Base-by-base conservation (phyloP, 1,140 invertebrate species). In the Dendroctonus valens region DNA sequence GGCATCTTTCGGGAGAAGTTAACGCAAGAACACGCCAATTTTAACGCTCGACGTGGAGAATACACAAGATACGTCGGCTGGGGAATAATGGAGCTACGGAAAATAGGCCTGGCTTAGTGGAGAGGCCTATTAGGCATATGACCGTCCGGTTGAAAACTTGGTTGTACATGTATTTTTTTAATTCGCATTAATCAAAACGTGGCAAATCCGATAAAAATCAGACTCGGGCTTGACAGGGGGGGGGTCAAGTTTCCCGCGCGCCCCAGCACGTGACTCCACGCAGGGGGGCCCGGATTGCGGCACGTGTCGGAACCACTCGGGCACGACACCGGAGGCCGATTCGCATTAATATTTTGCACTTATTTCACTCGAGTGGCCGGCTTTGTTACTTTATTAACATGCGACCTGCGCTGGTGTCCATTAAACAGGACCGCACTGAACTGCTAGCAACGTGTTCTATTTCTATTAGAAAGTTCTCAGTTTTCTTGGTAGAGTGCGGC, bases 311-410 rank as follows among this genome's bases (percentile, higher is more conserved):
- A 63, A 41, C 59, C 66, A 63, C 60, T 68, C 66, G 55, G 63
- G 39, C 66, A 53, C 40, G 60, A 68, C 66, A 63, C 59, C 52
- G 54, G 54, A 42, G 62, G 41, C 46, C 62, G 52, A 49, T 57
- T 53, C 41, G 41, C 60, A 63, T 68, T 68, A 67, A 67, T 67
- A 67, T 67, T 61, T 61, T 67, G 65, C 60, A 68, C 60, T 63
- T 68, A 63, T 62, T 62, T 14, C 66, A 63, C 66, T 63, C 59
- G 65, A 67, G 65, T 61, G 65, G 63, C 55, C 48, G 7, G 44
- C 63, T 65, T 59, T 65, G 63, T 65, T 59, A 42, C 41, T 61
- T 41, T 61, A 57, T 53, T 65, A 54, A 26, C 41, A 48, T 64
- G 61, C 38, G 50, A 41, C 51, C 48, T 54, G 40, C 49, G 11